phyloP scores from a whole-genome alignment of 64 coral and sea anemone species.

The Astreopora myriophthalma region DNA sequence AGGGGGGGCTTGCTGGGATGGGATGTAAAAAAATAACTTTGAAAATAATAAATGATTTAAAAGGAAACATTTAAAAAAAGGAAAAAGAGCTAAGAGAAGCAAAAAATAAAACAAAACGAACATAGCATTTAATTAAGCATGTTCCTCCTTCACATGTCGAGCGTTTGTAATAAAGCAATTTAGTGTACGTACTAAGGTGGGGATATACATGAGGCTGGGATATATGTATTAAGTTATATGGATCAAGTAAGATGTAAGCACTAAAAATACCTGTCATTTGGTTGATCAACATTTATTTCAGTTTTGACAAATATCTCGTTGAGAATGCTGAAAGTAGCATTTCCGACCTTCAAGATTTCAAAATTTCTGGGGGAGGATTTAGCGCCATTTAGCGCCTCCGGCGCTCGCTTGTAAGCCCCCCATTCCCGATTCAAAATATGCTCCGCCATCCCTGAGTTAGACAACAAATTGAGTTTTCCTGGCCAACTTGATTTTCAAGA shows the following conservation, averaged over 20 bases:
- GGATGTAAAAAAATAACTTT: too few species aligned
- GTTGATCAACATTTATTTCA: background rate
- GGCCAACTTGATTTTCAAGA: too few species aligned
- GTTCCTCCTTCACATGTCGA: too few species aligned
- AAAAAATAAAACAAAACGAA: too few species aligned
- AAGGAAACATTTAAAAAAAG: too few species aligned
- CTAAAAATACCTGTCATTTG: background rate
- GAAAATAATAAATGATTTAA: too few species aligned
- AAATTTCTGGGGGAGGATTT: background rate
- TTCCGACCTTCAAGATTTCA: background rate
- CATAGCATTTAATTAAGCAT: too few species aligned
- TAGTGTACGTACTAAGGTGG: background rate
- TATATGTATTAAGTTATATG: background rate
- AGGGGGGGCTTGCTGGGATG: too few species aligned
- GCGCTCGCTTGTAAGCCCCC: background rate
- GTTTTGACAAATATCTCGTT: background rate
- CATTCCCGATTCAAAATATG: background rate
- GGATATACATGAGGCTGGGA: background rate
- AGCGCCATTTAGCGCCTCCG: too few species aligned
- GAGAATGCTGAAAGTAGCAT: background rate
- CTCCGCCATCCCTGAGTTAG: background rate
- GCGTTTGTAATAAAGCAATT: background rate
- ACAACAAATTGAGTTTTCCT: too few species aligned
- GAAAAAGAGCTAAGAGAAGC: too few species aligned
- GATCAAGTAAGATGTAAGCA: background rate